Conservation (phyloP, 1,140 invertebrate genomes). For the Melitaea cinxia region DNA sequence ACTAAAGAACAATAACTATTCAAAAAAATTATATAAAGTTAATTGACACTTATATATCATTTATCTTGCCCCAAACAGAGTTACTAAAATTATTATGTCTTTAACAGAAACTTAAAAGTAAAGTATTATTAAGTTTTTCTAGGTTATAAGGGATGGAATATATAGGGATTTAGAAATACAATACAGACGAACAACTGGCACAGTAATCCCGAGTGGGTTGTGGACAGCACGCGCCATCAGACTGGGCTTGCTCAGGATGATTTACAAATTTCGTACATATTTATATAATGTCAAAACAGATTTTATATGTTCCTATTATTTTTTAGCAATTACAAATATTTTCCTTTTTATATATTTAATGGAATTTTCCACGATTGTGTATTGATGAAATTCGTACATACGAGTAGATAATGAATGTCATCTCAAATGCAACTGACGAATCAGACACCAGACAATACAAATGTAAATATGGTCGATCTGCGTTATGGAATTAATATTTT, state of each 20-base stretch:
- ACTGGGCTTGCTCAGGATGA: slow-evolving; percentile 50
- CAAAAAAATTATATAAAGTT: no score
- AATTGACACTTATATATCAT: background rate
- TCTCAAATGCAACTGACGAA: slow-evolving; percentile 63
- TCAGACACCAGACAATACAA: slow-evolving; percentile 64
- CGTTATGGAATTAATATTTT: slow-evolving; percentile 76
- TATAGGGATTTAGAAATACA: slow-evolving; percentile 57
- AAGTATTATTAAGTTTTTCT: slow-evolving; percentile 43
- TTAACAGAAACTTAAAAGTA: background rate
- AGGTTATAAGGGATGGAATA: slow-evolving; percentile 61
- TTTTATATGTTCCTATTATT: background rate
- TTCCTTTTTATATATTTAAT: background rate
- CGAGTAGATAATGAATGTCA: slow-evolving; percentile 51
- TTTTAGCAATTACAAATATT: background rate
- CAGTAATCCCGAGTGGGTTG: slow-evolving; percentile 64
- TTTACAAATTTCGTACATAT: slow-evolving; percentile 69
- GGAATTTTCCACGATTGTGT: background rate
- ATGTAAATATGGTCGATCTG: slow-evolving; percentile 70
- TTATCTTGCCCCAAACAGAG: background rate
- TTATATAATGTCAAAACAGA: slow-evolving; percentile 34
- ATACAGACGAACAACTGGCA: slow-evolving; percentile 66
- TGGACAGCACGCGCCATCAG: slow-evolving; percentile 63
- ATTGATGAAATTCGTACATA: background rate
- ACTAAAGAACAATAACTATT: no score
- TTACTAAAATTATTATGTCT: background rate